These are phyloP conservation scores for Limnephilus auricula DNA, from an alignment of 2,888 invertebrate genomes.

Conservation along the genomic window DNA sequence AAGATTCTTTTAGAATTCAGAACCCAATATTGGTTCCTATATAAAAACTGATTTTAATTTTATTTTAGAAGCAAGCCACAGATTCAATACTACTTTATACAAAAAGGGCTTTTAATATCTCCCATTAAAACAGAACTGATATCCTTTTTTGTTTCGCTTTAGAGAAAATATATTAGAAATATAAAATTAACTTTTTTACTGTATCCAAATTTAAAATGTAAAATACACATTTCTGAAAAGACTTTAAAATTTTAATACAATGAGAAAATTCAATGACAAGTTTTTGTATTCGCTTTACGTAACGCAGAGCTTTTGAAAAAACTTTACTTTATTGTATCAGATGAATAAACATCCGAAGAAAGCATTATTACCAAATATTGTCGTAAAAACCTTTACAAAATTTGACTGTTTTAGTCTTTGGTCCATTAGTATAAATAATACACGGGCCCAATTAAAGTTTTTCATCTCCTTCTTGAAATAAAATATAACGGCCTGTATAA, in stretches of 20 bases:
- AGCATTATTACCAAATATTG: background rate
- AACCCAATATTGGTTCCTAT: no score
- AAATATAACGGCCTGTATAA: background rate
- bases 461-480: background rate
- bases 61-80: no score
- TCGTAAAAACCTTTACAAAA: background rate
- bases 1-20: background rate
- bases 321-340: background rate
- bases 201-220: no score
- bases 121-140: no score
- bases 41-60: no score
- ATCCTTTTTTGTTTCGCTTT: no score
- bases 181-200: no score
- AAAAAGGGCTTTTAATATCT: no score
- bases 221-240: no score
- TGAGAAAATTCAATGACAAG: background rate
- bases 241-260: background rate
- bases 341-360: constrained; percentile 7
- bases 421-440: background rate
- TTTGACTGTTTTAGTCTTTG: background rate
- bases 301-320: constrained; percentile 28
- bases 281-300: background rate
- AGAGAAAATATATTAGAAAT: no score
- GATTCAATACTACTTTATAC: no score
- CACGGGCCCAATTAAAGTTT: background rate